phyloP scores from a whole-genome alignment of 1,140 invertebrate species.

The Ephestia elutella region DNA sequence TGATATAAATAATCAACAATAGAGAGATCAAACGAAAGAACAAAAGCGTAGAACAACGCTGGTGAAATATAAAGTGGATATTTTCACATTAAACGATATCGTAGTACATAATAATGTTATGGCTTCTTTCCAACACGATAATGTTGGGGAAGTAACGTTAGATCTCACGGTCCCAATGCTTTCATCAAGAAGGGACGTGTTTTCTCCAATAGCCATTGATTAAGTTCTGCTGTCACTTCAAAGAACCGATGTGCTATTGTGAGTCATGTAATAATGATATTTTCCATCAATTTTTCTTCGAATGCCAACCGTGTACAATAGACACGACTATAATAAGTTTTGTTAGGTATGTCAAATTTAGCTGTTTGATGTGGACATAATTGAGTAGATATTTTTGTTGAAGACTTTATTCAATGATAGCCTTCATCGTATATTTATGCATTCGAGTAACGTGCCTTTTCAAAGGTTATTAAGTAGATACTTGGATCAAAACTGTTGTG shows the following conservation, averaged over 20 bases:
- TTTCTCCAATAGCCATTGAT: constrained; percentile 52
- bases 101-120: constrained; percentile 2
- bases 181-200: constrained; percentile 44
- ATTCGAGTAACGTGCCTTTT: background rate
- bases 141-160: constrained; percentile 5
- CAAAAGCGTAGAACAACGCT: constrained; percentile 6
- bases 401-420: background rate
- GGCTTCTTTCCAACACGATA: constrained; percentile 5
- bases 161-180: constrained; percentile 12
- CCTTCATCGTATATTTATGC: background rate
- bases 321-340: background rate
- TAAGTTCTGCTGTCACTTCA: constrained; percentile 62
- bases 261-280: constrained; percentile 46
- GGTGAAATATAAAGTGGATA: constrained; percentile 4
- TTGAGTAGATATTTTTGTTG: background rate
- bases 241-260: constrained; percentile 50
- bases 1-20: constrained; percentile 8
- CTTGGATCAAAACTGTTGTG: too few relatives aligned
- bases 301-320: constrained; percentile 1
- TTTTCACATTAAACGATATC: constrained; percentile 8
- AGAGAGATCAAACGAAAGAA: constrained; percentile 10
- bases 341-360: constrained; percentile 5
- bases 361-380: constrained; percentile 1
- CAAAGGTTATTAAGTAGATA: too few relatives aligned
- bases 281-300: constrained; percentile 46